Evolutionary conservation across 2,888 invertebrate species (phyloP).

Genomic region (Deilephila porcellus): DNA sequence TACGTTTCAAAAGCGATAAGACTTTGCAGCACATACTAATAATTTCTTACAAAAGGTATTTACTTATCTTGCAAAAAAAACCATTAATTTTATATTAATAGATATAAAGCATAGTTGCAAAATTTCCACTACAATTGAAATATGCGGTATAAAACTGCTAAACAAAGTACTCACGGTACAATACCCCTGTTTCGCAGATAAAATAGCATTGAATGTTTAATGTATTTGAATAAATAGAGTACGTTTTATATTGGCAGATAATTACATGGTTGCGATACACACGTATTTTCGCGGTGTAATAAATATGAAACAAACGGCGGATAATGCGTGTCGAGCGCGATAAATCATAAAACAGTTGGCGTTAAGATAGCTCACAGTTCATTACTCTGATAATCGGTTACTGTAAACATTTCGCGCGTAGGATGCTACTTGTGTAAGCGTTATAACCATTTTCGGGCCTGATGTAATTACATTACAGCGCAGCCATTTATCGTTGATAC

Average conservation of each 20-base stretch:
- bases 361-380: constrained; percentile 41
- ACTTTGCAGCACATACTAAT: no score
- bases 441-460: constrained; percentile 55
- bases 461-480: constrained; percentile 55
- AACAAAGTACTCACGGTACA: no score
- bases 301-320: constrained; percentile 31
- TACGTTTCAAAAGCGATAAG: no score
- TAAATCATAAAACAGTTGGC: constrained; percentile 33
- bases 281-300: not conserved
- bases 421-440: constrained; percentile 46
- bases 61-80: no score
- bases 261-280: not conserved
- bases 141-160: not conserved
- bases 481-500: constrained; percentile 37
- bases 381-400: constrained; percentile 58
- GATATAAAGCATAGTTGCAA: not conserved
- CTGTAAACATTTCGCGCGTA: constrained; percentile 58
- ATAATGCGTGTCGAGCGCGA: constrained; percentile 3
- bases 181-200: no score
- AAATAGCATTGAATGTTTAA: no score
- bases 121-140: not conserved
- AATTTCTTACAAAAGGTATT: no score
- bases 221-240: no score
- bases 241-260: not conserved
- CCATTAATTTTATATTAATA: no score